Base-by-base conservation (phyloP, 2,888 invertebrate genomes). In the Trichogramma dendrolimi region DNA sequence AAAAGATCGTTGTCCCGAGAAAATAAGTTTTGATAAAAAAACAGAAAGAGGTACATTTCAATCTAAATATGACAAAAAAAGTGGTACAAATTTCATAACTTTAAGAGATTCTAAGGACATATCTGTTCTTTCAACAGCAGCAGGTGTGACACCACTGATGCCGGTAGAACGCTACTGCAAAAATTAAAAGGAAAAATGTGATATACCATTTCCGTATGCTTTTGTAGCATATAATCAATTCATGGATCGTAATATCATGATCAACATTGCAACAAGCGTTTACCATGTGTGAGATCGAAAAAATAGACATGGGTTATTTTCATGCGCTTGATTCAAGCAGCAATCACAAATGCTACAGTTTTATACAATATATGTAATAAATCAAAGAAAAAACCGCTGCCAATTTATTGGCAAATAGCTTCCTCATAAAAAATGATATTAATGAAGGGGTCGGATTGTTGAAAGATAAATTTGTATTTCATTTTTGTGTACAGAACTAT, bases 101-200 rank as follows among this genome's bases (percentile, higher is more conserved):
- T 50, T 51, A 14, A 14, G 47, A 38, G 58, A 62, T 58, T 62
- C 59, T 6, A 58, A 61, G 55, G 47, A 52, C 11, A 58, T 64
- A 38, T 58, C 59, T 4, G 58, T 60, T 27, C 55, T 60, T 42
- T 55, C 53, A 38, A 60, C 63, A 42, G 58, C 55, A 56, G 56
- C 48, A 42, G 54, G 60, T n/a, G 11, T 49, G 1, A n/a, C 56
- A 41, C 60, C 58, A 44, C 40, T 57, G 27, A 40, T 27, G 8
- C 40, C 47, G 14, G 59, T 61, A 54, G 27, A 59, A 53, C 43
- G 57, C 27, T 55, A 55, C 42, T 6, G 41, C 6, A 53, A 51
- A 51, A 39, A 6, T 10, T 8, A 51, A 39, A 27, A 59, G 38
- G 57, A 4, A 55, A 55, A 39, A 44, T 55, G 8, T 51, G 57